Base-by-base conservation (phyloP, 2,797 vertebrate genomes). In the Botia kubotai region DNA sequence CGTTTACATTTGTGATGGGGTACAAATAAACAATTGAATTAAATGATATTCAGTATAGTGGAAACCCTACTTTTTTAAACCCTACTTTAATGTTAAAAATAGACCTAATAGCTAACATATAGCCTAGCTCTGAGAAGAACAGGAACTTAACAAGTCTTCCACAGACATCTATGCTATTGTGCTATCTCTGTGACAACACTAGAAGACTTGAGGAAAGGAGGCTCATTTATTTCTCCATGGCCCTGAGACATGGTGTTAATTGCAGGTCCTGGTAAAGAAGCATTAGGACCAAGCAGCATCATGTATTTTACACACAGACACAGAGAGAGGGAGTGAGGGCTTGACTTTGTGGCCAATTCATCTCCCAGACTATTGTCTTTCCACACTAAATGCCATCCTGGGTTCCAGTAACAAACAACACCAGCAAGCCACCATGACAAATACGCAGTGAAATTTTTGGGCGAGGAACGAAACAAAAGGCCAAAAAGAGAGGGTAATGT, bases 231-330 rank as follows among this genome's bases (percentile, higher is more conserved):
- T 84, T 85, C 57, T 55, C 48, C 14, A 57, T 21, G 62, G 39
- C 70, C 66, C 53, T 57, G 53, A 83, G 72, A 58, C 48, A 8
- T n/a, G 72, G 83, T 83, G 82, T 79, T 86, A 87, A 86, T 87
- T 87, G 75, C 50, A 81, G 78, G 77, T 81, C 75, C 43, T 68
- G 55, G 72, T 62, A 10, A 23, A 72, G n/a, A 65, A 79, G 63
- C 78, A 81, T 77, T 46, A 72, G 62, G 70, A 81, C 58, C 55
- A 79, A 79, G 80, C 50, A 67, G 29, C 29, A 39, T 14, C 57
- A 65, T 43, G 39, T 29, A 67, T 68, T 33, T n/a, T 23, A 23
- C 19, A 17, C 23, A 63, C n/a, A 72, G 1, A 12, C 43, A 50
- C 46, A 73, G 2, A 4, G 39, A 72, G 12, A 46, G 48, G 48